phyloP scores from a whole-genome alignment of 2,797 vertebrate genomes.

The Varecia variegata region DNA sequence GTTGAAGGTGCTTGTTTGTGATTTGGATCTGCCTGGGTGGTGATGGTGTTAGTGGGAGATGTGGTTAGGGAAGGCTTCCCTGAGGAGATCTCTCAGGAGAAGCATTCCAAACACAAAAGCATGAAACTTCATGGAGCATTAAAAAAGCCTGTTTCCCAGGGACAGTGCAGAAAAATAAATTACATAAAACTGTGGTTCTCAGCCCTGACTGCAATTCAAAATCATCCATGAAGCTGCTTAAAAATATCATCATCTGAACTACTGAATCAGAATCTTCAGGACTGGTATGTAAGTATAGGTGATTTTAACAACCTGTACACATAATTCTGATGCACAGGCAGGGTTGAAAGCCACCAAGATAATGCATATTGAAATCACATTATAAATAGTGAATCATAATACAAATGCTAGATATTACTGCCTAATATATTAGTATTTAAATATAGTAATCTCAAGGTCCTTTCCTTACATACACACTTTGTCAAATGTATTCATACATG shows the following conservation, averaged over 20 bases:
- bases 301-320: background rate
- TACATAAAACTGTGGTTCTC: background rate
- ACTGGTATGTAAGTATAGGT: background rate
- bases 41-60: fast-evolving
- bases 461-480: background rate
- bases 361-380: background rate
- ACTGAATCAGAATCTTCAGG: background rate
- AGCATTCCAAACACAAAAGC: background rate
- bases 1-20: background rate
- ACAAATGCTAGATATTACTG: background rate
- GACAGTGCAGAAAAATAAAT: background rate
- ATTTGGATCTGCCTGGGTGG: background rate
- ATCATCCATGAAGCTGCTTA: background rate
- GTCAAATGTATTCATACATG: background rate
- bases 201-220: background rate
- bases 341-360: background rate
- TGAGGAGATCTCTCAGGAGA: background rate
- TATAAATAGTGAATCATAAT: background rate
- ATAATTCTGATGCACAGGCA: background rate
- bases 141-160: background rate
- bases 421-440: background rate
- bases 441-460: background rate
- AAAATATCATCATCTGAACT: background rate
- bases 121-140: background rate
- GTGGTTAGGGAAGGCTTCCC: background rate